Percentiles rank a stretch among this genome's conserved stretches.
These are phyloP conservation scores for Trogon melanurus DNA, from an alignment of 2,113 vertebrate genomes.

Conservation along the genomic window DNA sequence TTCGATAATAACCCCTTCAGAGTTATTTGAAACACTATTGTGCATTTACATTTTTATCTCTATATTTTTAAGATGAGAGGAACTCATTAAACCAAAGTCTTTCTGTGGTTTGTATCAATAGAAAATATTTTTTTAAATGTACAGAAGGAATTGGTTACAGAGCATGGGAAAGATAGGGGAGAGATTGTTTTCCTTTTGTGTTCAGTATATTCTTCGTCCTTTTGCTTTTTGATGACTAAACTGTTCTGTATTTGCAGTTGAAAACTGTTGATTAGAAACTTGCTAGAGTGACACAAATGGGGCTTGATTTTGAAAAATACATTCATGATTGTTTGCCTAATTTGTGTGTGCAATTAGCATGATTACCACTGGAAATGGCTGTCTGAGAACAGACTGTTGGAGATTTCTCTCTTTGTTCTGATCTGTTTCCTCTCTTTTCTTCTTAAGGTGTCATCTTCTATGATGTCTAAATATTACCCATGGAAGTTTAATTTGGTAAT, in stretches of 20 bases:
- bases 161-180: background rate
- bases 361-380: conserved; percentile 50
- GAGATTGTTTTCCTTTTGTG: background rate
- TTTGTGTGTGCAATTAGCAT: conserved; percentile 37
- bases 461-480: background rate
- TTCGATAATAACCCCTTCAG: background rate
- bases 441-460: background rate
- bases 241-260: conserved; percentile 37
- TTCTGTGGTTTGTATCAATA: background rate
- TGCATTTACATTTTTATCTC: conserved; percentile 12
- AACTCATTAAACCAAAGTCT: background rate
- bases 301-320: conserved; percentile 66
- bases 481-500: background rate
- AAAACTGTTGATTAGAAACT: conserved; percentile 64
- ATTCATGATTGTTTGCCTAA: conserved; percentile 46
- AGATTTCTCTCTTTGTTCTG: background rate
- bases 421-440: background rate
- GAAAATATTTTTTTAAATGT: background rate
- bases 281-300: conserved; percentile 42
- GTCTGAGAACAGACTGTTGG: conserved; percentile 29
- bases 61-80: conserved; percentile 15
- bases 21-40: background rate
- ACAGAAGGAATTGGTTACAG: background rate
- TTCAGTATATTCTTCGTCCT: background rate
- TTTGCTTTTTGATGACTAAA: conserved; percentile 63